phyloP scores from a whole-genome alignment of 1,140 invertebrate genomes.

The Mylabris phalerata region DNA sequence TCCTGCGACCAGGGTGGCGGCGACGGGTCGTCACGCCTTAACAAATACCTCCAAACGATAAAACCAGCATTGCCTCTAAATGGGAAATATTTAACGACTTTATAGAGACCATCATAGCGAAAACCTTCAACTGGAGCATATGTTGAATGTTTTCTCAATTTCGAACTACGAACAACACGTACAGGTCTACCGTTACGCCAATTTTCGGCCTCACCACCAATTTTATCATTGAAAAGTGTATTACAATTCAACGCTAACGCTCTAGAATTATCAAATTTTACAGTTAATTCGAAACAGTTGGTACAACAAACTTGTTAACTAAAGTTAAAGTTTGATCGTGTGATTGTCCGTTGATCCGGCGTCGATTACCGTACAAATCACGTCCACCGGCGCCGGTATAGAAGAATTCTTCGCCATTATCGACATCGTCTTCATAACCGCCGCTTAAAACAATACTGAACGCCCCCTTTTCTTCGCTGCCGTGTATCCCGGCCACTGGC shows the following conservation, averaged over 20 bases:
- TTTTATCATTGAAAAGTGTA: conserved; percentile 53
- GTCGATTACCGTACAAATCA: conserved; percentile 71
- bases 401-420: conserved; percentile 74
- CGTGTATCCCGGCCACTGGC: conserved; percentile 79
- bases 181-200: conserved; percentile 74
- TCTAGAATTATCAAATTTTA: conserved; percentile 40
- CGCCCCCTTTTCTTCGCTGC: conserved; percentile 69
- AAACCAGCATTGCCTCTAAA: conserved; percentile 73
- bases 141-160: conserved; percentile 66
- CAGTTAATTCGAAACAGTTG: background rate
- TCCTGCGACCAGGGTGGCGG: conserved; percentile 78
- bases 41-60: conserved; percentile 72
- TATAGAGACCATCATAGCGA: conserved; percentile 71
- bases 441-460: conserved; percentile 81
- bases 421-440: conserved; percentile 82
- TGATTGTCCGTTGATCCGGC: conserved; percentile 71
- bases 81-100: conserved; percentile 79
- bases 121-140: conserved; percentile 72
- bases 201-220: conserved; percentile 63
- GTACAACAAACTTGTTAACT: conserved; percentile 57
- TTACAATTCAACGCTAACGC: conserved; percentile 76
- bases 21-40: conserved; percentile 69
- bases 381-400: conserved; percentile 81
- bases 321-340: conserved; percentile 72
- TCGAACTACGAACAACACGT: conserved; percentile 71